A percentile compares a stretch with the other conserved stretches of the same genome.
Evolutionary conservation across 2,797 vertebrate species (phyloP).

Genomic region (Acestrorhynchus altus): DNA sequence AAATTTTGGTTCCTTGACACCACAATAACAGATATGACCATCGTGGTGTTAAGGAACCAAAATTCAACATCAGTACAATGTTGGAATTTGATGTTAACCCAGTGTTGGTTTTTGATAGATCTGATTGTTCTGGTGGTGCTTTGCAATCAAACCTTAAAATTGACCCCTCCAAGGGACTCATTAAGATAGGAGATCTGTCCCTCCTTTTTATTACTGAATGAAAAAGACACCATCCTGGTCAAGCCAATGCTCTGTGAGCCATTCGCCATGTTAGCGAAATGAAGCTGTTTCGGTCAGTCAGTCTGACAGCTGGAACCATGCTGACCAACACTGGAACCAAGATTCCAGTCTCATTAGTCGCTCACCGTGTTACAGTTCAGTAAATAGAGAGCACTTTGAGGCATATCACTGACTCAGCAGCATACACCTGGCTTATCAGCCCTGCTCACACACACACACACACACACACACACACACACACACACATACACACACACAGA

Average conservation of each 20-base stretch:
- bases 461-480: constrained; percentile 28
- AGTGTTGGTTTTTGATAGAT: too few relatives aligned
- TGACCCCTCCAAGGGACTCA: too few relatives aligned
- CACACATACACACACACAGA: constrained; percentile 14
- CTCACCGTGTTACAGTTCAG: constrained; percentile 15
- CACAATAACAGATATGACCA: too few relatives aligned
- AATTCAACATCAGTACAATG: too few relatives aligned
- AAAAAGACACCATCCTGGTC: not conserved
- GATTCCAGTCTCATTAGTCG: constrained; percentile 18
- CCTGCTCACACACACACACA: constrained; percentile 17
- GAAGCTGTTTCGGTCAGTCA: constrained; percentile 14
- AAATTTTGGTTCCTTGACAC: too few relatives aligned
- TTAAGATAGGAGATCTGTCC: not conserved
- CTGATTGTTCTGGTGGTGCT: too few relatives aligned
- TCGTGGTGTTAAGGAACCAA: too few relatives aligned
- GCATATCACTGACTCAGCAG: constrained; percentile 21
- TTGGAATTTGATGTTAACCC: too few relatives aligned
- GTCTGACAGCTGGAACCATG: constrained; percentile 4
- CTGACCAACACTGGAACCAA: not conserved
- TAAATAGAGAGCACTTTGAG: constrained; percentile 9
- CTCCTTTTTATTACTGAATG: not conserved
- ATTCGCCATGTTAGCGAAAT: not conserved
- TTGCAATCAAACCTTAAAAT: too few relatives aligned
- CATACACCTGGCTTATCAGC: constrained; percentile 27
- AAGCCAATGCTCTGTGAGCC: not conserved